Base-by-base conservation (phyloP, 2,888 invertebrate species). In the Eudemis profundana region DNA sequence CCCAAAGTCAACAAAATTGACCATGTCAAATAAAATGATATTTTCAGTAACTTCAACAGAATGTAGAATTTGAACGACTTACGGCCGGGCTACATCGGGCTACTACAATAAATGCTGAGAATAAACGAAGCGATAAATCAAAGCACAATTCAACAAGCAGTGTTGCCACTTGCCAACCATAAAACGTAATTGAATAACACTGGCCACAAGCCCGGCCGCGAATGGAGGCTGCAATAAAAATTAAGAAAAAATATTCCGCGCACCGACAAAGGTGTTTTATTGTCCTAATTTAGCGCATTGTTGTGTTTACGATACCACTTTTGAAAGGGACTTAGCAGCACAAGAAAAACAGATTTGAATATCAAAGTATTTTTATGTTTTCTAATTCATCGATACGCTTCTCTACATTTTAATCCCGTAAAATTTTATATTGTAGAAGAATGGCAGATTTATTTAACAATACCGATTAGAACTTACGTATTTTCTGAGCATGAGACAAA, bases 121-220 rank as follows among this genome's bases (percentile, higher is more conserved):
- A 84, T 84, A 84, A 85, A 78, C 81, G 75, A 74, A 81, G 78
- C 81, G 74, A 87, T 89, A 88, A 88, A 89, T 89, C 88, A 85
- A 80, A 75, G 70, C 67, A 78, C 83, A 83, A 82, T 84, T 81
- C 79, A 72, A 74, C 78, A 75, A 73, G 73, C 78, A 68, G 78
- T 84, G 82, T 82, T 84, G 81, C 84, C 84, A 81, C 77, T 83
- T 82, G 80, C 74, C 72, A 72, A 73, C 74, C 81, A 79, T 87
- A 86, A 88, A 88, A 85, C 80, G 79, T 88, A 88, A 89, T 89
- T 89, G 87, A 88, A 89, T 89, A 85, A 83, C 81, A 74, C 77
- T 50, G 50, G 75, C 75, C 68, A 68, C 72, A 69, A 74, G 74
- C 63, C 74, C 73, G 74, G 77, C 81, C 76, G 73, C 74, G 69